Conservation (phyloP, 2,888 invertebrate genomes). For the Drepana falcataria region DNA sequence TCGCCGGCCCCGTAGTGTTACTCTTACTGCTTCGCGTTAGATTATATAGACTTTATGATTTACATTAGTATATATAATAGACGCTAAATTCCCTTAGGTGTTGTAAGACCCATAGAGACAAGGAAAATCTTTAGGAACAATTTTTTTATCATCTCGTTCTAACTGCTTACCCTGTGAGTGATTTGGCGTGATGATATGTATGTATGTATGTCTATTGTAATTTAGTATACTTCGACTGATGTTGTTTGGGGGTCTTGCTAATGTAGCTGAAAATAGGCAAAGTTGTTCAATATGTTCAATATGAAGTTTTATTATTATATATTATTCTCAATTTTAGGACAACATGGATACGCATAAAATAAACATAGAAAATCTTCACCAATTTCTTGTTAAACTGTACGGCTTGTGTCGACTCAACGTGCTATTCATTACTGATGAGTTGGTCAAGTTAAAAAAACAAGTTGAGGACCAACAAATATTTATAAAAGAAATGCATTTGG, state of each 20-base stretch:
- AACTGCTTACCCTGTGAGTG: too few species aligned
- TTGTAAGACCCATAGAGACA: too few species aligned
- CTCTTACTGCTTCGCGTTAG: slow-evolving; percentile 22
- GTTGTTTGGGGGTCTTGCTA: too few species aligned
- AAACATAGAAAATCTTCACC: slow-evolving; percentile 81
- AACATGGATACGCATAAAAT: slow-evolving; percentile 83
- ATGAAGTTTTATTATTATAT: slow-evolving; percentile 2
- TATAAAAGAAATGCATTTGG: slow-evolving; percentile 66
- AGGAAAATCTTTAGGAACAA: too few species aligned
- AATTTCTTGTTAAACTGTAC: slow-evolving; percentile 71
- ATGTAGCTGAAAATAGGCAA: too few species aligned
- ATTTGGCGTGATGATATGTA: too few species aligned
- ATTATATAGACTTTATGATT: slow-evolving; percentile 10
- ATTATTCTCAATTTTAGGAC: slow-evolving; percentile 76
- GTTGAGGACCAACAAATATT: slow-evolving; percentile 71
- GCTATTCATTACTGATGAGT: slow-evolving; percentile 78
- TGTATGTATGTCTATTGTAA: too few species aligned
- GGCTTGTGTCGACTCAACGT: slow-evolving; percentile 77
- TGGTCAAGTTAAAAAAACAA: slow-evolving; percentile 75
- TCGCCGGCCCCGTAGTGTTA: slow-evolving; percentile 58
- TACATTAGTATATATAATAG: slow-evolving; percentile 2
- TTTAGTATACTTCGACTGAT: too few species aligned
- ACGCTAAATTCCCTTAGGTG: not conserved
- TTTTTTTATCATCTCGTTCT: too few species aligned
- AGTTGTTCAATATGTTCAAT: too few species aligned